Conservation (phyloP, 92 coral and sea anemone species). For the Epizoanthus ramosus region DNA sequence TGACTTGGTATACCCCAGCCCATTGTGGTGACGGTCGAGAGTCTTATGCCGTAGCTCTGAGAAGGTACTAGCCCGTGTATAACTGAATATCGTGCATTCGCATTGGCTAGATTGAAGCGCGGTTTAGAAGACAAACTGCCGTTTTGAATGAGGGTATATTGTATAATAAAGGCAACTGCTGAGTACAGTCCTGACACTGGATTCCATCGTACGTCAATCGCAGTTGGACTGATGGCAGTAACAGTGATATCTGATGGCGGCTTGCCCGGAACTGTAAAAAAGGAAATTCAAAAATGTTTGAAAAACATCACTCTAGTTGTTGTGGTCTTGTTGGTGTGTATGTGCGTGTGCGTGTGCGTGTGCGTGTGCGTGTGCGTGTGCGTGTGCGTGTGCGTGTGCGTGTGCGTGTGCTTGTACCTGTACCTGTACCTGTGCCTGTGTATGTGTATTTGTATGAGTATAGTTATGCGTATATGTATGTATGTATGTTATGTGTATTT, state of each 20-base stretch:
- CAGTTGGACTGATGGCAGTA: not conserved
- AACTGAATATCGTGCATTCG: not conserved
- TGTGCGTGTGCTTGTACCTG: too few relatives aligned
- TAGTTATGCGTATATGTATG: too few relatives aligned
- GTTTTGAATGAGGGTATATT: not conserved
- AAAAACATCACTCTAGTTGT: not conserved
- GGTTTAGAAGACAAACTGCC: not conserved
- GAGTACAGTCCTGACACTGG: not conserved
- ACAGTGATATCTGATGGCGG: slow-evolving; percentile 14
- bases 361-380: too few relatives aligned
- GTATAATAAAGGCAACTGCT: not conserved
- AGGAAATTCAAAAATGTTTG: not conserved
- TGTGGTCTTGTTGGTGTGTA: not conserved
- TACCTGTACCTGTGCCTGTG: too few relatives aligned
- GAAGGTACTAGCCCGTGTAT: slow-evolving; percentile 3
- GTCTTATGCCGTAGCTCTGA: not conserved
- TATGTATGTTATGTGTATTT: too few relatives aligned
- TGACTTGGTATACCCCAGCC: slow-evolving; percentile 20
- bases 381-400: too few relatives aligned
- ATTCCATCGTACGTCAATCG: slow-evolving; percentile 1
- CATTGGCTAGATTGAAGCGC: not conserved
- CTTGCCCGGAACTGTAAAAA: slow-evolving; percentile 2
- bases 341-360: too few relatives aligned
- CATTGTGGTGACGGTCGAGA: not conserved
- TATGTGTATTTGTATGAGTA: too few relatives aligned